These are phyloP conservation scores for Agapornis canus DNA, from an alignment of 2,797 vertebrate genomes.

Conservation along the genomic window DNA sequence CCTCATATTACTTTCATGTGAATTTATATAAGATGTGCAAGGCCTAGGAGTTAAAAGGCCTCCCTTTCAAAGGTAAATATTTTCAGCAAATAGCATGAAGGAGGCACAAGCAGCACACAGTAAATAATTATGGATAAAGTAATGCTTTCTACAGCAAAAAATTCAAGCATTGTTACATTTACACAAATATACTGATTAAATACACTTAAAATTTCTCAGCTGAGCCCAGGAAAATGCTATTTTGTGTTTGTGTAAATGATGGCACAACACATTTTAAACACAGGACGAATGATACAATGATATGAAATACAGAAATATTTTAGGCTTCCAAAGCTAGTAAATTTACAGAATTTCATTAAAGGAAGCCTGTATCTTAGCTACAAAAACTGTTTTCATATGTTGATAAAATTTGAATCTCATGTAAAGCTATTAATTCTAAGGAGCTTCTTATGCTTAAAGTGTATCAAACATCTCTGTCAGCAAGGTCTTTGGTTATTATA, in stretches of 20 bases:
- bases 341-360: background rate
- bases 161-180: background rate
- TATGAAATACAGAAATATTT: background rate
- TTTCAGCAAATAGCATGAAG: background rate
- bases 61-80: background rate
- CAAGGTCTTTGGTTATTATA: background rate
- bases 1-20: background rate
- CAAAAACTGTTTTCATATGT: background rate
- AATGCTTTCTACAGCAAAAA: background rate
- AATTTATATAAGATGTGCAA: accelerated
- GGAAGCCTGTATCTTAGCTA: background rate
- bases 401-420: background rate
- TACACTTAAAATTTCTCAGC: background rate
- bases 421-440: background rate
- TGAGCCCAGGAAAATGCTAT: background rate
- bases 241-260: background rate
- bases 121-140: background rate
- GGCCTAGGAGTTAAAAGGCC: background rate
- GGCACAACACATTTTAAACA: background rate
- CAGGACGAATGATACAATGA: background rate
- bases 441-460: background rate
- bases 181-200: background rate
- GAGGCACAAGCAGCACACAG: background rate
- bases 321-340: background rate
- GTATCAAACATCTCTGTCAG: background rate